A percentile compares a stretch with the other conserved stretches of the same genome.
These are phyloP conservation scores for Ptychobarbus kaznakovi DNA, from an alignment of 2,797 vertebrate genomes.

Conservation along the genomic window DNA sequence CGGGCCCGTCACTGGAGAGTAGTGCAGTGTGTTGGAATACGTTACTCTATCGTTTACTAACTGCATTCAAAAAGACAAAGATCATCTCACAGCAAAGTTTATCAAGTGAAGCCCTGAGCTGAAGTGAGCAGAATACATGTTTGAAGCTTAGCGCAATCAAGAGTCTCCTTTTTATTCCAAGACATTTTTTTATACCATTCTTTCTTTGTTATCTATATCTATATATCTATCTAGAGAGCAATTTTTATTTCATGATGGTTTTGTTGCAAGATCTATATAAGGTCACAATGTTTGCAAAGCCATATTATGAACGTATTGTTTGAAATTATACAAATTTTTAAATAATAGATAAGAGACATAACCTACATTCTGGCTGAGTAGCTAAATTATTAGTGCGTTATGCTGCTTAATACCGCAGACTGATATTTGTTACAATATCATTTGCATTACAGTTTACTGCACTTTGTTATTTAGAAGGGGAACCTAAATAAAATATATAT, in stretches of 20 bases:
- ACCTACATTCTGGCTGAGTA: not conserved
- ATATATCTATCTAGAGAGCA: too few relatives aligned
- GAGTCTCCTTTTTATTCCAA: not conserved
- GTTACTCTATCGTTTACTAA: conserved; percentile 66
- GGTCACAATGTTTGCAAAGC: not conserved
- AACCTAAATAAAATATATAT: not conserved
- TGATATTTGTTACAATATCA: too few relatives aligned
- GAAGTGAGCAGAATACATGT: not conserved
- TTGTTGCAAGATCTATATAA: not conserved
- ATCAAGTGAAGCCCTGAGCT: not conserved
- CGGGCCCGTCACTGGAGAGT: conserved; percentile 53
- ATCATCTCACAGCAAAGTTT: not conserved
- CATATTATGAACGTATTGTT: not conserved
- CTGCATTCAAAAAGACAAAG: conserved; percentile 57
- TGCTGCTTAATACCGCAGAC: not conserved
- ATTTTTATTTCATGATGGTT: too few relatives aligned
- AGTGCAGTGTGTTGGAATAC: conserved; percentile 72
- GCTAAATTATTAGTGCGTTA: not conserved
- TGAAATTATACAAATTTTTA: not conserved
- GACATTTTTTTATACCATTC: not conserved
- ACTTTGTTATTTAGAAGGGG: not conserved
- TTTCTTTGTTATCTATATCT: not conserved
- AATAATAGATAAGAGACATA: not conserved
- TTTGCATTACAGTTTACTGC: not conserved
- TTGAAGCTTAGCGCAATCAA: too few relatives aligned